These are phyloP conservation scores for Orientallactaga sibirica DNA, from an alignment of 2,797 vertebrate species.

Conservation along the genomic window DNA sequence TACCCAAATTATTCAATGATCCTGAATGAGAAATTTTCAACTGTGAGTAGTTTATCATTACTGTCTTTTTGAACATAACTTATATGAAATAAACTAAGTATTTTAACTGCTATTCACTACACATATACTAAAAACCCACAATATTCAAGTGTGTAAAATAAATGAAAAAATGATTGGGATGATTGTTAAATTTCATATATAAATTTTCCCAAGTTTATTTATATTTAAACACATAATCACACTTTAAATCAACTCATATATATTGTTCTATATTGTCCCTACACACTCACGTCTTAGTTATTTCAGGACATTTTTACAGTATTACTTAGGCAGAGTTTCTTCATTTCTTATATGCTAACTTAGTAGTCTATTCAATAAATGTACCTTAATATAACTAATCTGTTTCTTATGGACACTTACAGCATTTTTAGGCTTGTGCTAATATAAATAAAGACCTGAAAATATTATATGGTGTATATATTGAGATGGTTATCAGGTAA, in stretches of 20 bases:
- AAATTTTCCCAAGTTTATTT: background rate
- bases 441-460: background rate
- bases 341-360: background rate
- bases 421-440: background rate
- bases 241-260: background rate
- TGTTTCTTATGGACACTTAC: background rate
- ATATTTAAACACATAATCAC: background rate
- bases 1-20: background rate
- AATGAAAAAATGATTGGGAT: background rate
- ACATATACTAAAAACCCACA: background rate
- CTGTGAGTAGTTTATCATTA: background rate
- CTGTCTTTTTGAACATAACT: background rate
- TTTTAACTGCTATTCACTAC: background rate
- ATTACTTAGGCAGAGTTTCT: background rate
- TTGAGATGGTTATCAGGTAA: background rate
- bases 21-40: background rate
- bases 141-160: slow-evolving; percentile 1
- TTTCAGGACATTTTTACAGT: background rate
- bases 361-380: background rate
- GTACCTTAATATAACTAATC: background rate
- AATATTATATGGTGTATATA: background rate
- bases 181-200: background rate
- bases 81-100: background rate
- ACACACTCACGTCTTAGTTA: background rate
- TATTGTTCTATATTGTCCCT: too few relatives aligned